Evolutionary conservation across 53 echinoderm and acorn worm species (phyloP).

Genomic region (Henricia sp.): DNA sequence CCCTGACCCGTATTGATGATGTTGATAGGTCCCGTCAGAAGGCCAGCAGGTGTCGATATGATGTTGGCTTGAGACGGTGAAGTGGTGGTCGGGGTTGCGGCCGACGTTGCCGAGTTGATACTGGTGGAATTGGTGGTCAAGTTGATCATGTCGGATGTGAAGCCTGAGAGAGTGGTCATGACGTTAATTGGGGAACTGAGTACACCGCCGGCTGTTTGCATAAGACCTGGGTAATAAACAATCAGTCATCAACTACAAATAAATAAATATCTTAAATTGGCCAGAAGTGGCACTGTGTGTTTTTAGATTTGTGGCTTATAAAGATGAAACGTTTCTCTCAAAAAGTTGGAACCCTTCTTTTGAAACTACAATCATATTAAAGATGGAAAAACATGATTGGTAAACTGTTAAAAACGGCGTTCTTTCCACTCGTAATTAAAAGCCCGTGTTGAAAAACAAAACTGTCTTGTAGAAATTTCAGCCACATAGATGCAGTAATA

Average conservation of each 20-base stretch:
- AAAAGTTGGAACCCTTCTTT: too few relatives aligned
- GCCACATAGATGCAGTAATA: too few relatives aligned
- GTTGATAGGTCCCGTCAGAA: conserved; percentile 83
- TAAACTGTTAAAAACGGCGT: too few relatives aligned
- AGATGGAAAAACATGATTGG: too few relatives aligned
- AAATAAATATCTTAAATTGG: too few relatives aligned
- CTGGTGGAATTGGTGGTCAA: conserved; percentile 35
- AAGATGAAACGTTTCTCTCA: too few relatives aligned
- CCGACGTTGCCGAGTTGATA: conserved; percentile 16
- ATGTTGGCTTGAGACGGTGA: conserved; percentile 64
- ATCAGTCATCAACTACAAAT: too few relatives aligned
- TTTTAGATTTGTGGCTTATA: neutral
- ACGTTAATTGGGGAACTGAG: conserved; percentile 50
- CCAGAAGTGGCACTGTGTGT: too few relatives aligned
- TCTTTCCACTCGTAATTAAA: too few relatives aligned
- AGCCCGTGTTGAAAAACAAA: too few relatives aligned
- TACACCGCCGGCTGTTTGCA: conserved; percentile 39
- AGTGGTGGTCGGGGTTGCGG: conserved; percentile 14
- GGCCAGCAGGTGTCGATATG: conserved; percentile 55
- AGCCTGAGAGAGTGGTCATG: conserved; percentile 60
- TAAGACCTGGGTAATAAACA: conserved; percentile 39
- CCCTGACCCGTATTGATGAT: conserved; percentile 76
- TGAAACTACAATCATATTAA: too few relatives aligned
- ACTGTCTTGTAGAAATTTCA: too few relatives aligned
- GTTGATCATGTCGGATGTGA: conserved; percentile 34